Conservation (phyloP, 2,113 vertebrate species). For the Chionodraco myersi region DNA sequence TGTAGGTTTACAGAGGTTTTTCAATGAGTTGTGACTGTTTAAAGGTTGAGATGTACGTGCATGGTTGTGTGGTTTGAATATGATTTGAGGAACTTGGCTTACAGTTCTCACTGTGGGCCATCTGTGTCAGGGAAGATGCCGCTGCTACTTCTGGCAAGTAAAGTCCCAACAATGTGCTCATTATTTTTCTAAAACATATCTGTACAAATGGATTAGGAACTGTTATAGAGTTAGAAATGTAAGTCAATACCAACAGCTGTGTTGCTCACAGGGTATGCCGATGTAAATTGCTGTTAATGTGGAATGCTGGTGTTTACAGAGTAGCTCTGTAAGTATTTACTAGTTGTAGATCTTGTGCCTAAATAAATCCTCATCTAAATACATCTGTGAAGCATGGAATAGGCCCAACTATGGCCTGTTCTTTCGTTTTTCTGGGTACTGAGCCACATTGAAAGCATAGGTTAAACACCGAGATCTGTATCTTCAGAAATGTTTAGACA, state of each 20-base stretch:
- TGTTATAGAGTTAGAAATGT: conserved; percentile 60
- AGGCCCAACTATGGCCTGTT: conserved; percentile 26
- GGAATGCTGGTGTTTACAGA: conserved; percentile 74
- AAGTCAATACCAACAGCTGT: conserved; percentile 66
- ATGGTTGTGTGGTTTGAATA: conserved; percentile 16
- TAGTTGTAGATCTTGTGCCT: conserved; percentile 67
- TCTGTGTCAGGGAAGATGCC: conserved; percentile 54
- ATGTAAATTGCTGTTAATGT: conserved; percentile 66
- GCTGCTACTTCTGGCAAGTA: conserved; percentile 40
- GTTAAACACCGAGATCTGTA: neutral
- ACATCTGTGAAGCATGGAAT: conserved; percentile 62
- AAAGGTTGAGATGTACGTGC: conserved; percentile 19
- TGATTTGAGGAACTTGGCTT: conserved; percentile 24
- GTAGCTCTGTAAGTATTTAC: conserved; percentile 70
- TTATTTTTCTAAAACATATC: conserved; percentile 63
- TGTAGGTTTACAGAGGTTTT: conserved; percentile 10
- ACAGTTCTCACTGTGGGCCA: conserved; percentile 50
- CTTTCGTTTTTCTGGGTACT: neutral
- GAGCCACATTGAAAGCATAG: conserved; percentile 5
- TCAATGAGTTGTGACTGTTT: neutral
- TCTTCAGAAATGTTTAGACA: neutral
- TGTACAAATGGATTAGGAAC: conserved; percentile 63
- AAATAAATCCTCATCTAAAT: conserved; percentile 68
- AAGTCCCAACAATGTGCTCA: conserved; percentile 55
- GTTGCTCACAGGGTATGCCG: conserved; percentile 42